Evolutionary conservation across 23 tunicate species (phyloP).

Genomic region (Corella eumyota): DNA sequence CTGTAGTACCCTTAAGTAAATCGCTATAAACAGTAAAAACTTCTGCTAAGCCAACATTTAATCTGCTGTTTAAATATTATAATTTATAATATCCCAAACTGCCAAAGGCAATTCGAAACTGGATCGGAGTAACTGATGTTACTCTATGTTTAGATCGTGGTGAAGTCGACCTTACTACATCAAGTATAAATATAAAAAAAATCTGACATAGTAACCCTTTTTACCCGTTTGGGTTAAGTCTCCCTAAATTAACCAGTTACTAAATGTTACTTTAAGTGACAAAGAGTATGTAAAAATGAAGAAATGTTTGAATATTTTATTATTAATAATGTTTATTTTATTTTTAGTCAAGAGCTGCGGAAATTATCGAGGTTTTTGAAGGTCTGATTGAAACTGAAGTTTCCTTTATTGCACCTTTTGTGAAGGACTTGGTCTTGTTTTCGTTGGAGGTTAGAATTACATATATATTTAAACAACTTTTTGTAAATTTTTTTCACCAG

Average conservation of each 20-base stretch:
- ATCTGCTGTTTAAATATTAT: no score
- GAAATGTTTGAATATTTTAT: neutral
- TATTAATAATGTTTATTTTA: neutral
- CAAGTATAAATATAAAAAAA: no score
- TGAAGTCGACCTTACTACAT: no score
- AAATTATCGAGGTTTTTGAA: slow-evolving; percentile 74
- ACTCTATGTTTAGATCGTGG: no score
- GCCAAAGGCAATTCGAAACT: no score
- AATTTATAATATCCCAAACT: no score
- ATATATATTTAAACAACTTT: neutral
- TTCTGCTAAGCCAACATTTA: no score
- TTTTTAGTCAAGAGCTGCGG: slow-evolving; percentile 56
- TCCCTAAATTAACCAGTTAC: neutral
- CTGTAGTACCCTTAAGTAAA: no score
- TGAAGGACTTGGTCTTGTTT: slow-evolving; percentile 84
- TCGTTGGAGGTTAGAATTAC: slow-evolving; percentile 31
- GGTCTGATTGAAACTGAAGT: slow-evolving; percentile 85
- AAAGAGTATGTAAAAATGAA: no score
- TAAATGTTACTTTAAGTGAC: neutral
- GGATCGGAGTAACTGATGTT: no score
- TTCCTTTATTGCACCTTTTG: slow-evolving; percentile 67
- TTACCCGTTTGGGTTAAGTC: neutral
- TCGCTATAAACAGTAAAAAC: no score
- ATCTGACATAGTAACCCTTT: no score
- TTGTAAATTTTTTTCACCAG: neutral